Evolutionary conservation across 2,888 invertebrate genomes (phyloP), one percentile per base, ranked within the genome.

Genomic region (Philonicus albiceps): DNA sequence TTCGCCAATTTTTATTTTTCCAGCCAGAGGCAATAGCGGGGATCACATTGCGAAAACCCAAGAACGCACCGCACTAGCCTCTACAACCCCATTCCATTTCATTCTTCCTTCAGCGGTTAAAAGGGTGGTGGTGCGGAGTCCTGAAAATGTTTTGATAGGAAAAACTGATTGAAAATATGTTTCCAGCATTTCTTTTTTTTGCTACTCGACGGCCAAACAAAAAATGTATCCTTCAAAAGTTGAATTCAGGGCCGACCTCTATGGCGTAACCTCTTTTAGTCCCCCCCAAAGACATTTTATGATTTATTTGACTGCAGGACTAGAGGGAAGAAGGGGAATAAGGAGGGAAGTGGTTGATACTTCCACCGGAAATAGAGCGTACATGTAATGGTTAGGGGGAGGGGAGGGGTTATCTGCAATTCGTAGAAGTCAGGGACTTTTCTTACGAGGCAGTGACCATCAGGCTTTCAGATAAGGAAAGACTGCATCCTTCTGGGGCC

Each of bases 161-260:
- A 74, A 74, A 49, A 53, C 40, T 53, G 53, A 31, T 31, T 53
- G 37, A 37, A 83, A 83, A 83, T 84, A 73, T 84, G 72, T 84
- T 84, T 73, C 84, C 84, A 84, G 43, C 53, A 43, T 43, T 43
- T 43, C 16, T 43, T 43, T 84, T 43, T 84, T 49, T 43, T 43
- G 73, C 43, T 43, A 73, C 73, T 84, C 84, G 73, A 84, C 49
- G 27, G 13, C 43, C 84, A 73, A 43, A 73, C 55, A 81, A 53
- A 81, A 81, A 81, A 64, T 31, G 64, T 34, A 55, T 81, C 81
- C 34, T 78, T 64, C 81, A 81, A 81, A 13, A 43, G 34, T 34
- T n/a, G n/a, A 31, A 81, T 55, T 81, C 55, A 13, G 55, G 76
- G 3, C 16, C 13, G 34, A 64, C 81, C 53, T 81, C 31, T 34